Percentiles rank a stretch among this genome's conserved stretches.
Conservation (phyloP, 2,888 invertebrate species). For the Dasypolia templi region DNA sequence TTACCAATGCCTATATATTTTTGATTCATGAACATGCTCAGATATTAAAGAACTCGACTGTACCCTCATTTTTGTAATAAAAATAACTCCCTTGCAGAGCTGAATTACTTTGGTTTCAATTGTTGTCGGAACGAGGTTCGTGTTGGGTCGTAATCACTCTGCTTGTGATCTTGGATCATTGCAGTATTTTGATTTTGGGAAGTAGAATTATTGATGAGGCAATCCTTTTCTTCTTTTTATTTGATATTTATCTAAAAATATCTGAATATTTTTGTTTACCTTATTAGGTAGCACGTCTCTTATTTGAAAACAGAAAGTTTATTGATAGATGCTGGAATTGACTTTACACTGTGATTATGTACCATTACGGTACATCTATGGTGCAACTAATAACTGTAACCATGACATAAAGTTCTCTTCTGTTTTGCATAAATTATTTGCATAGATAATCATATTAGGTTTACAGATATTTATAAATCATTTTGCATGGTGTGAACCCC, state of each 20-base stretch:
- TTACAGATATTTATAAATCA: too few relatives aligned
- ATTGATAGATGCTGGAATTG: too few relatives aligned
- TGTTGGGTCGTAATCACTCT: slow-evolving; percentile 27
- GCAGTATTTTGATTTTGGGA: slow-evolving; percentile 25
- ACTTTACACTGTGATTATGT: too few relatives aligned
- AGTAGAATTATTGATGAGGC: slow-evolving; percentile 30
- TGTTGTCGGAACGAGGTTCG: slow-evolving; percentile 8
- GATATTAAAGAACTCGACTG: too few relatives aligned
- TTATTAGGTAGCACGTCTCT: background rate
- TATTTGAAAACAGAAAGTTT: background rate
- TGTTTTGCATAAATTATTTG: too few relatives aligned
- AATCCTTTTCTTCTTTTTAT: background rate
- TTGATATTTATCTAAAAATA: slow-evolving; percentile 6
- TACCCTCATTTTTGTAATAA: slow-evolving; percentile 35
- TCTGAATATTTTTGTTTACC: background rate
- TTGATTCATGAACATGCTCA: too few relatives aligned
- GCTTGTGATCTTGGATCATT: slow-evolving; percentile 42
- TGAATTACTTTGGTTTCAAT: slow-evolving; percentile 43
- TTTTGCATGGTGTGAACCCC: background rate
- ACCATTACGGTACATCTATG: too few relatives aligned
- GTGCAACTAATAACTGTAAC: too few relatives aligned
- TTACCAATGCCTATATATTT: too few relatives aligned
- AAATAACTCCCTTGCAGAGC: slow-evolving; percentile 48
- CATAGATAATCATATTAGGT: too few relatives aligned
- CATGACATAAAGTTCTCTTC: too few relatives aligned